These are phyloP conservation scores for Phortica okadai DNA, from an alignment of 2,888 invertebrate species.

Conservation along the genomic window DNA sequence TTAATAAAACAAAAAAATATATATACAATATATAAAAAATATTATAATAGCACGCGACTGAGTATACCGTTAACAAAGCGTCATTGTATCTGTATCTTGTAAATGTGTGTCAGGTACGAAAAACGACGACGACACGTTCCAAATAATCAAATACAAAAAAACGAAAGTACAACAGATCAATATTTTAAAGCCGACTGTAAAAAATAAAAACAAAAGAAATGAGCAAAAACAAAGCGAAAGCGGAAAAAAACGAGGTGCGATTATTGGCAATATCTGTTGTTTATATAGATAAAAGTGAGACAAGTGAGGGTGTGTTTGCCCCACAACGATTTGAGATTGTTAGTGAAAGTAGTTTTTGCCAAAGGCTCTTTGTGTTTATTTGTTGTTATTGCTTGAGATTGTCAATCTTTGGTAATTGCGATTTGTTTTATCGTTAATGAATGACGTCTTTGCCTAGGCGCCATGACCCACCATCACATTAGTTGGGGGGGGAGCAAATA, in stretches of 20 bases:
- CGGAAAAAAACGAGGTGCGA: conserved; percentile 51
- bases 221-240: conserved; percentile 45
- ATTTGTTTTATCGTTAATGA: not conserved
- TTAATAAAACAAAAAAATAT: too few species aligned
- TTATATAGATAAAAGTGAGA: conserved; percentile 60
- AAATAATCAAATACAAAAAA: conserved; percentile 11
- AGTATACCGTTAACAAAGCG: conserved; percentile 21
- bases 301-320: not conserved
- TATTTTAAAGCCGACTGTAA: not conserved
- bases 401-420: too few species aligned
- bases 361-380: not conserved
- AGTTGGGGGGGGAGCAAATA: too few species aligned
- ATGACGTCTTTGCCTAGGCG: not conserved
- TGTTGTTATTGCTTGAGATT: too few species aligned
- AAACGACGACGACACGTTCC: not conserved
- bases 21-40: not conserved
- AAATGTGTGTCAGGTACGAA: not conserved
- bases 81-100: conserved; percentile 25
- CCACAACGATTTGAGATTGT: not conserved
- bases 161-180: not conserved
- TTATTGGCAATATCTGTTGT: conserved; percentile 62
- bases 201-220: conserved; percentile 25
- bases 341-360: not conserved
- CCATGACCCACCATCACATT: conserved; percentile 29
- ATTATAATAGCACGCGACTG: not conserved